Conservation (phyloP, 2,888 invertebrate species). For the Brassicogethes aeneus region DNA sequence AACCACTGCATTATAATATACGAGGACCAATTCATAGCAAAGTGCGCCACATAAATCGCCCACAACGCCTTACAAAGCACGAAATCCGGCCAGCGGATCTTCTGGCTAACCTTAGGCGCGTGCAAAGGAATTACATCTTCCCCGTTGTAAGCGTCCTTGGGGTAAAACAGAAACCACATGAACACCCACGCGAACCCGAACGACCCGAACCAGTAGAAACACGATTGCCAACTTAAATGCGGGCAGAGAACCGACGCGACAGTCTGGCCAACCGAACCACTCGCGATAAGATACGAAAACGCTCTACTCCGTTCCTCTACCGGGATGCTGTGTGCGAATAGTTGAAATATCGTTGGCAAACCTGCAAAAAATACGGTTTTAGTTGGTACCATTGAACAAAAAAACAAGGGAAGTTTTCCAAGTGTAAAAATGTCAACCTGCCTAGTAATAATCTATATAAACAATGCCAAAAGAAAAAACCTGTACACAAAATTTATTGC, state of each 20-base stretch:
- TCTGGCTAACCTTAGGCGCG: slow-evolving; percentile 48
- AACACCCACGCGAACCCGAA: slow-evolving; percentile 60
- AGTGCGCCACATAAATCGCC: slow-evolving; percentile 67
- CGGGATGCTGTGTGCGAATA: slow-evolving; percentile 63
- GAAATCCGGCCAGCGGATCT: slow-evolving; percentile 56
- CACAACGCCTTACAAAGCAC: slow-evolving; percentile 59
- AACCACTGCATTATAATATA: slow-evolving; percentile 76
- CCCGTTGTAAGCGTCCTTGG: slow-evolving; percentile 42
- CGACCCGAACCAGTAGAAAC: slow-evolving; percentile 60
- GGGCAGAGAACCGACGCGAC: slow-evolving; percentile 64
- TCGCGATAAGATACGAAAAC: slow-evolving; percentile 63
- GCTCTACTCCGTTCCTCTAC: slow-evolving; percentile 63
- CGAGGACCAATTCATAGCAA: slow-evolving; percentile 73
- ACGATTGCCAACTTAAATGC: slow-evolving; percentile 56
- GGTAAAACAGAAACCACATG: slow-evolving; percentile 55
- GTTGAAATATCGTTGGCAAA: slow-evolving; percentile 65
- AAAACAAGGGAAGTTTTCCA: no score
- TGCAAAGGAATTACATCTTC: slow-evolving; percentile 50
- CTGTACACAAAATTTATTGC: no score
- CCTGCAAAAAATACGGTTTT: slow-evolving; percentile 42
- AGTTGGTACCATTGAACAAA: no score
- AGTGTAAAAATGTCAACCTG: no score
- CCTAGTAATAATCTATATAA: no score
- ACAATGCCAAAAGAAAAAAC: no score
- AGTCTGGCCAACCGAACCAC: slow-evolving; percentile 68